Evolutionary conservation across 2,888 invertebrate species (phyloP), one percentile per base, ranked within the genome.

Genomic region (Morpho helenor): DNA sequence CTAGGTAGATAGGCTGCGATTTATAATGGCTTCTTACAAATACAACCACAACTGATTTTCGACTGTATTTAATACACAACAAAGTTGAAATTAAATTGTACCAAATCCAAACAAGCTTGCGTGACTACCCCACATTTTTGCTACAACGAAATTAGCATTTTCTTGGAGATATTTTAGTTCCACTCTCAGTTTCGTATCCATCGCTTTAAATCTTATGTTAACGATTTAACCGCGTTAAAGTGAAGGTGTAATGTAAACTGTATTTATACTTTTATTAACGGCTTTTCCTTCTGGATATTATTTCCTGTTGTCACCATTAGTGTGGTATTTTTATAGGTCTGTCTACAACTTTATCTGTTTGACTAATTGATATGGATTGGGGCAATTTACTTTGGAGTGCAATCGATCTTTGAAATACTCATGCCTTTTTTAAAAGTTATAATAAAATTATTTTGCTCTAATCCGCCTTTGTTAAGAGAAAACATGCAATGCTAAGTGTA

Each of bases 331-430:
- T 79, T 77, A 78, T 76, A 68, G 75, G 70, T 61, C 68, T 71
- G 73, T 76, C 77, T 67, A 66, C 75, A 68, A 63, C 68, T 71
- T 74, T 83, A 84, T 83, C 82, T 79, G 56, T 72, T 68, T 75
- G 68, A 75, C 74, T 82, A 80, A 84, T 83, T 83, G 80, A 78
- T 76, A 74, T 75, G 74, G 75, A 80, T 80, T 77, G 72, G 66
- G 66, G 65, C 70, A 69, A 70, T 74, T 69, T 71, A 66, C 54
- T 49, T 59, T 46, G 54, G 59, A 67, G 61, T 61, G 69, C 71
- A 72, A 75, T 61, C 66, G 67, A 77, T 74, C 65, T 60, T 9
- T 45, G 43, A 22, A 42, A 56, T 45, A 45, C 40, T 56, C 16
- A 16, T 48, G 2, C 39, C 22, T 8, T 16, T 16, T 16, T 16